phyloP scores from a whole-genome alignment of 2,888 invertebrate genomes.

The Strigamia maritima region DNA sequence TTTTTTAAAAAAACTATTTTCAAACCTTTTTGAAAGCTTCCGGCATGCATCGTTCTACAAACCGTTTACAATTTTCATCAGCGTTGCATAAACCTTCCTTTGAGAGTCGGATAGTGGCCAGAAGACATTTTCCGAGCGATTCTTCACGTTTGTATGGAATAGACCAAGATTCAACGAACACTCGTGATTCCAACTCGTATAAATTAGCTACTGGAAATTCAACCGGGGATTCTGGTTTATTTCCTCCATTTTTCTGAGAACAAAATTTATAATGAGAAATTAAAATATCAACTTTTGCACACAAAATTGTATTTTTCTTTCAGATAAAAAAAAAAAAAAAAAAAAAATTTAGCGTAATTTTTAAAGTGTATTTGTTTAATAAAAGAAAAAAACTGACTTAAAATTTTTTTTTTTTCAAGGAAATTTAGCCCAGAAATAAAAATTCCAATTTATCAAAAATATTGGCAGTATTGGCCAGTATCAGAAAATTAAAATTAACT shows the following conservation, averaged over 20 bases:
- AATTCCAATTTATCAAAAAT: too few species aligned
- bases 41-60: slow-evolving; percentile 54
- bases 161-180: slow-evolving; percentile 56
- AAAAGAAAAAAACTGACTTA: too few species aligned
- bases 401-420: too few species aligned
- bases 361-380: too few species aligned
- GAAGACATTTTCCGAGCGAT: slow-evolving; percentile 55
- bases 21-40: slow-evolving; percentile 55
- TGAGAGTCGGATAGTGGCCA: slow-evolving; percentile 53
- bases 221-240: slow-evolving; percentile 37
- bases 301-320: too few species aligned
- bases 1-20: not conserved
- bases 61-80: slow-evolving; percentile 54
- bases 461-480: too few species aligned
- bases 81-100: slow-evolving; percentile 53
- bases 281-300: too few species aligned
- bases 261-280: too few species aligned
- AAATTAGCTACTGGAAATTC: slow-evolving; percentile 56
- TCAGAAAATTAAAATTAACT: too few species aligned
- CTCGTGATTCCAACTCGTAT: slow-evolving; percentile 55
- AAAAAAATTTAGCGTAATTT: too few species aligned
- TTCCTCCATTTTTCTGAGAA: slow-evolving; percentile 5
- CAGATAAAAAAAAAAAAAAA: not conserved
- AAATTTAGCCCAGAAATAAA: too few species aligned
- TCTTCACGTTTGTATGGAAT: slow-evolving; percentile 57